Evolutionary conservation across 2,888 invertebrate species (phyloP).

Genomic region (Bugula neritina): DNA sequence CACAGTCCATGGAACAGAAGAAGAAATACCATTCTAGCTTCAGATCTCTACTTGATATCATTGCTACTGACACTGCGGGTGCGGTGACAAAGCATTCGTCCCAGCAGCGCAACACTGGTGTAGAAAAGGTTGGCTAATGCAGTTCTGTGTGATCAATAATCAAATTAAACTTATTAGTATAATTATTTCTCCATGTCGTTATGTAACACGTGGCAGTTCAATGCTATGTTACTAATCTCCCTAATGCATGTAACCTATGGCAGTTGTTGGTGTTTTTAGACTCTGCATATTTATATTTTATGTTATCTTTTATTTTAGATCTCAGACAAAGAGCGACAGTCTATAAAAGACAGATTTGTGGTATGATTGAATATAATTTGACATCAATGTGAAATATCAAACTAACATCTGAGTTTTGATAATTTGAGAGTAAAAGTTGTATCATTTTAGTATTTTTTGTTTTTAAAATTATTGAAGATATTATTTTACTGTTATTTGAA

Average conservation of each 20-base stretch:
- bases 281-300: no score
- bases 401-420: neutral
- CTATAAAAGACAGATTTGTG: conserved; percentile 81
- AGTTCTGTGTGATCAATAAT: no score
- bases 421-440: neutral
- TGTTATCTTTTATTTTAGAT: conserved; percentile 59
- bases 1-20: conserved; percentile 79
- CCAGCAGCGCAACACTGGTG: neutral
- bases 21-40: conserved; percentile 62
- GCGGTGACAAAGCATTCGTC: neutral
- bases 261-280: no score
- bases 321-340: conserved; percentile 76
- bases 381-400: no score
- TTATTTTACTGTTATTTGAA: no score
- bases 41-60: neutral
- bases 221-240: no score
- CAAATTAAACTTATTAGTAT: no score
- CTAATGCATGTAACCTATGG: no score
- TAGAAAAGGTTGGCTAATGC: neutral
- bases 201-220: no score
- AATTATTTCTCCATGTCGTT: no score
- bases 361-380: no score
- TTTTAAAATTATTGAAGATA: no score
- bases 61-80: neutral
- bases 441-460: neutral